Percentiles rank a stretch among this genome's conserved stretches.
phyloP scores from a whole-genome alignment of 2,888 invertebrate species.

The Morinoia aosen region DNA sequence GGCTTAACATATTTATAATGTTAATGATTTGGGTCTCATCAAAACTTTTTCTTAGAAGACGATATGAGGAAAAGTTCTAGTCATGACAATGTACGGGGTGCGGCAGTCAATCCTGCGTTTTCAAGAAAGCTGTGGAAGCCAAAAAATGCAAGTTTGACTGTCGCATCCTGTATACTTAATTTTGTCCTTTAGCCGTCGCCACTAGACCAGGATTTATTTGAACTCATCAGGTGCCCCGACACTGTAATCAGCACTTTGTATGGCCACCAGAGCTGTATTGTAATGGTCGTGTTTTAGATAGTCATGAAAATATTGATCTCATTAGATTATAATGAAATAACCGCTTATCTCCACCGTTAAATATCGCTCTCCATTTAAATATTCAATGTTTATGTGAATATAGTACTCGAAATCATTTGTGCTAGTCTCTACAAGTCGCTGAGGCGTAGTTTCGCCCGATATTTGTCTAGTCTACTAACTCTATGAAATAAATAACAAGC shows the following conservation, averaged over 20 bases:
- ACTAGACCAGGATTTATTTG: not conserved
- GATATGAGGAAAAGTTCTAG: not conserved
- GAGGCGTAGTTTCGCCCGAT: not conserved
- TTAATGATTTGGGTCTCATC: not conserved
- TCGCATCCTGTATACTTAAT: not conserved
- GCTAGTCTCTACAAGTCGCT: not conserved
- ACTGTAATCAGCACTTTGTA: not conserved
- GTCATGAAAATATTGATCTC: slow-evolving; percentile 2
- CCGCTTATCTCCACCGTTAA: not conserved
- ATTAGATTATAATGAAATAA: not conserved
- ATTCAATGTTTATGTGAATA: not conserved
- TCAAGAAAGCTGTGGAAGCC: no score
- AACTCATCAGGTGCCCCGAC: not conserved
- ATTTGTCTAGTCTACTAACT: slow-evolving; percentile 16
- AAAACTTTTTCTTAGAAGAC: not conserved
- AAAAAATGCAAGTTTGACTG: no score
- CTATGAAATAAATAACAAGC: not conserved
- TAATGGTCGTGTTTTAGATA: not conserved
- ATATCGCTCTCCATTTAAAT: not conserved
- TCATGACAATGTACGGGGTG: not conserved
- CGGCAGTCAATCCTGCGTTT: no score
- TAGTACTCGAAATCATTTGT: not conserved
- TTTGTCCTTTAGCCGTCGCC: not conserved
- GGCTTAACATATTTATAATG: not conserved
- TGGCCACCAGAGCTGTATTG: not conserved